Base-by-base conservation (phyloP, 2,888 invertebrate genomes). In the Lapara coniferarum region DNA sequence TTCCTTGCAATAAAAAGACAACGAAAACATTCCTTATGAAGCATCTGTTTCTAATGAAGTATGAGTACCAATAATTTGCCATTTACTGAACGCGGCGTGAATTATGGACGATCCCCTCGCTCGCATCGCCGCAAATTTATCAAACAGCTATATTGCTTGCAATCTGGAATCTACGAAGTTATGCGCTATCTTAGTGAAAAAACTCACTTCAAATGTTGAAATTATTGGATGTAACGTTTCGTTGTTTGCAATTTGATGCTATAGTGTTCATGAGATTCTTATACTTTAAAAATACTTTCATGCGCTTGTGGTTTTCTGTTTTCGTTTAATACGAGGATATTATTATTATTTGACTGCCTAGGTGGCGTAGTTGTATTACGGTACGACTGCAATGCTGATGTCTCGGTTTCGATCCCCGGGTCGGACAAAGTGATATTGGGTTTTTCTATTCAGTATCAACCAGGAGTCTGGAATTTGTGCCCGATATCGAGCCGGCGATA, bases 51-150 rank as follows among this genome's bases (percentile, higher is more conserved):
- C 19, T 49, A 49, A 49, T 19, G 19, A 19, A 46, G 46, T 12
- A 63, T 63, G 12, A 56, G 25, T 57, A 49, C 49, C 49, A 49
- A 63, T 46, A 46, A 63, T 63, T 46, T 63, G 46, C 19, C 63
- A 49, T 49, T 63, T 49, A 63, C 63, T 63, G 19, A 46, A 10
- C 59, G 16, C 6, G 46, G 46, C 13, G 46, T 63, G 25, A 63
- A 63, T 63, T 49, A 63, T 63, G 46, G 13, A 63, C 8, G 13
- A 13, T 7, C 19, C 49, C 13, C 19, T 49, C 63, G 19, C 10
- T 19, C 63, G 19, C 49, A 6, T 13, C 16, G 46, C 63, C 16
- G 63, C 6, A 49, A 49, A 63, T 49, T 19, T 7, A 16, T 46
- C 59, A 59, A 46, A 19, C 12, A 16, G 12, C 49, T 19, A 14